Evolutionary conservation across 2,888 invertebrate species (phyloP).

Genomic region (Drosophila antonietae): DNA sequence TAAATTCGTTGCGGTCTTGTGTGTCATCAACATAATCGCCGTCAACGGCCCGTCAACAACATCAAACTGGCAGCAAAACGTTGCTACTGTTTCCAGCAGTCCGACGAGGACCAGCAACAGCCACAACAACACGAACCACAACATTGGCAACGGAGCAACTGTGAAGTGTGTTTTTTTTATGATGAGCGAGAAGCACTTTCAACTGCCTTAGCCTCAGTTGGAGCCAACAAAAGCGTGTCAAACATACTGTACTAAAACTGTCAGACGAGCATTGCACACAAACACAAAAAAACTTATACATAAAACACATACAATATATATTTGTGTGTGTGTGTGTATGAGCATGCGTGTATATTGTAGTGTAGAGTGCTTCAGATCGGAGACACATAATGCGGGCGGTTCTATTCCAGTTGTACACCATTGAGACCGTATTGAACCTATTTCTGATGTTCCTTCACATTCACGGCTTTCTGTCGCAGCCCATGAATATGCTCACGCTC

Average conservation of each 20-base stretch:
- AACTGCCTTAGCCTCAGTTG: slow-evolving; percentile 42
- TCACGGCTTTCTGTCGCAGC: slow-evolving; percentile 28
- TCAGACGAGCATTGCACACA: slow-evolving; percentile 27
- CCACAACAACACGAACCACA: slow-evolving; percentile 41
- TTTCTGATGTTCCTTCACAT: slow-evolving; percentile 34
- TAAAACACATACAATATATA: neutral
- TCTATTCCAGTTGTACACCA: slow-evolving; percentile 49
- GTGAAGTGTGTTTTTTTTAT: slow-evolving; percentile 61
- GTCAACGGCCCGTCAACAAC: slow-evolving; percentile 78
- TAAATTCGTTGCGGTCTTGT: slow-evolving; percentile 76
- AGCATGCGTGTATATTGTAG: neutral
- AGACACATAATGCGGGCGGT: slow-evolving; percentile 36
- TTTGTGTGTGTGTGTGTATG: neutral
- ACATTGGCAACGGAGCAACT: slow-evolving; percentile 59
- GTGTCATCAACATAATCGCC: slow-evolving; percentile 80
- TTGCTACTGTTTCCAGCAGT: slow-evolving; percentile 71
- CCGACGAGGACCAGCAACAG: slow-evolving; percentile 32
- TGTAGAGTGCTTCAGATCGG: neutral
- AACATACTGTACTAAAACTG: slow-evolving; percentile 46
- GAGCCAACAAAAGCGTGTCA: slow-evolving; percentile 71
- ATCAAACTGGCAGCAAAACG: slow-evolving; percentile 76
- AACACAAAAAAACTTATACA: neutral
- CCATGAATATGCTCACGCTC: neutral
- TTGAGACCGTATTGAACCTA: slow-evolving; percentile 38
- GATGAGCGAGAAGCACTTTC: slow-evolving; percentile 67